Base-by-base conservation (phyloP, 1,140 invertebrate species). In the Hirudo medicinalis region DNA sequence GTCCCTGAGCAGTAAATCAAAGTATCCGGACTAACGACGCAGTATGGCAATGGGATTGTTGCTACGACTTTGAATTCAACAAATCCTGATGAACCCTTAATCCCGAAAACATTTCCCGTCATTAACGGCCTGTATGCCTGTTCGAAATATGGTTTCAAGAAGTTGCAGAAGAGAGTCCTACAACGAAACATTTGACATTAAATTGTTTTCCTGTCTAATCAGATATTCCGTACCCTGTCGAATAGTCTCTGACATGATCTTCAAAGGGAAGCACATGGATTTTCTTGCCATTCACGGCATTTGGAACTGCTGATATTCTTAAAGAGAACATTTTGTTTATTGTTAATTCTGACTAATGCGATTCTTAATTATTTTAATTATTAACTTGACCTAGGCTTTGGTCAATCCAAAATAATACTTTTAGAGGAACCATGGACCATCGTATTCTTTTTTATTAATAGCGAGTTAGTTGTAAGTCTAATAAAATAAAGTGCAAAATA, bases 21-120 rank as follows among this genome's bases (percentile, higher is more conserved):
- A 40, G 97, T 99, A 78, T 99, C 96, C 20, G 96, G 94, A 40
- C 95, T 93, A n/a, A 99, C 96, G 81, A 99, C 99, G 80, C 96
- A 99, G 81, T 92, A 97, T 0, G 96, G 94, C 69, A 89, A 87
- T 2, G 97, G 97, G 81, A 99, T 96, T 57, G 95, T 98, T 82
- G 98, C 94, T 70, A 83, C 78, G 22, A 99, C 95, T 86, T 99
- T 99, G 81, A 99, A 99, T 84, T 99, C 97, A 11, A 99, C 94
- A 9, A 92, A 94, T 77, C 95, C 84, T 95, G 99, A 97, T 22
- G 92, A 94, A 69, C 94, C 95, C 74, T 95, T 88, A 6, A 98
- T 92, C 78, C 97, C 88, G 79, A 99, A 99, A 22, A 94, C 91
- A 80, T 99, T 96, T 73, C 94, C 95, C 81, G 94, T 97, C 78